Conservation (phyloP, 2,113 vertebrate genomes). For the Alexandromys fortis region DNA sequence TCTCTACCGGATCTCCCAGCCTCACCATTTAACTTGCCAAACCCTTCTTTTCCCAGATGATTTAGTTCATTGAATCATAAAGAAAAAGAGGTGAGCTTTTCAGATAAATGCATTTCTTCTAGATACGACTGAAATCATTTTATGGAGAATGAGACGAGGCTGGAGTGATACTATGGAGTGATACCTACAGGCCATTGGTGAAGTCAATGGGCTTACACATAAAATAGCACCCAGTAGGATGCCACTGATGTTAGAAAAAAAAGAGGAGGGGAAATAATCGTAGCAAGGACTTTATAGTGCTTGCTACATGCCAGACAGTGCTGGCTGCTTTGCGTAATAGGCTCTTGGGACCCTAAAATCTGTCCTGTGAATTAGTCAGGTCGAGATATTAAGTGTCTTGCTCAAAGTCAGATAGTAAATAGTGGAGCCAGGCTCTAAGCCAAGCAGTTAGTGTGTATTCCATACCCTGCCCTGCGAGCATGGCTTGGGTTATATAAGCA, state of each 20-base stretch:
- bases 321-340: background rate
- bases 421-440: background rate
- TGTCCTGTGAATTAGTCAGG: background rate
- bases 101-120: constrained; percentile 19
- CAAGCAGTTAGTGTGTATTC: background rate
- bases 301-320: background rate
- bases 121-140: constrained; percentile 1
- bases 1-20: background rate
- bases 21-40: background rate
- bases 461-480: background rate
- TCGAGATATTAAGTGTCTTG: background rate
- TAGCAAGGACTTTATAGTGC: background rate
- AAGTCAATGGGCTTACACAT: background rate
- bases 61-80: background rate
- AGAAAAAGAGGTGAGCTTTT: background rate
- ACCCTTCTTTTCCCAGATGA: background rate
- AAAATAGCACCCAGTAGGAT: background rate
- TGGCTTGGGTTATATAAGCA: background rate
- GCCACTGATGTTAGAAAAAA: background rate
- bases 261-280: no score
- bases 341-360: background rate
- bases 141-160: constrained; percentile 22
- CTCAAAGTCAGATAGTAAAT: background rate
- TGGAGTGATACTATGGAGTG: background rate
- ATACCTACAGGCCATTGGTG: background rate